Evolutionary conservation across 2,888 invertebrate genomes (phyloP), one percentile per base, ranked within the genome.

Genomic region (Brassicogethes aeneus): DNA sequence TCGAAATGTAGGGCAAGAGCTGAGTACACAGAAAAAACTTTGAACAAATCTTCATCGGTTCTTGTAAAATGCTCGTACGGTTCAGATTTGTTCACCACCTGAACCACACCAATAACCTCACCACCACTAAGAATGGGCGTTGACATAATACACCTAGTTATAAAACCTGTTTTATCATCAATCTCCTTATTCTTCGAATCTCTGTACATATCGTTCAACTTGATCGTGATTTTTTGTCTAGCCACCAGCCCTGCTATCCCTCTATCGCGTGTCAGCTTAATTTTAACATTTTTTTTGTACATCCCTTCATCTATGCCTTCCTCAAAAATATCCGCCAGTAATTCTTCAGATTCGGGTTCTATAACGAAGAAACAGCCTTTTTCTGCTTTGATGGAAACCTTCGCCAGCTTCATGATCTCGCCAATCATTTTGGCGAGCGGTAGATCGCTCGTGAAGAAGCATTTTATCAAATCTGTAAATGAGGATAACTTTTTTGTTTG

Each of bases 341-440:
- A 41, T 31, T 69, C 63, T 0, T 70, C 70, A 1, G 66, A 64
- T 1, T 69, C 67, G 43, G 67, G 67, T 51, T 77, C 72, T 23
- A 80, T 68, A 14, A 75, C 72, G 60, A 69, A 78, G 61, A 78
- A 75, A 31, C 72, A 71, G 33, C 74, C 73, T 16, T 74, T 65
- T 67, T 77, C 77, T 0, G 77, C 77, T 1, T 69, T 70, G 40
- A 78, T 65, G 41, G 74, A 75, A 0, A 69, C 63, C 55, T 78
- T 79, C 2, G 77, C 72, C 41, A 77, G 73, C 17, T 72, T 74
- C 62, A 77, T 66, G 68, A 77, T 74, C 58, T 78, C 77, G 17
- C 74, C 72, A 1, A 79, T 70, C 70, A 78, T 71, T 16, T 74
- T 76, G 43, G 77, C 77, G 13, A 76, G 66, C 3, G 70, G 66